Base-by-base conservation (phyloP, 2,888 invertebrate genomes). In the Scaptomyza tumidula region DNA sequence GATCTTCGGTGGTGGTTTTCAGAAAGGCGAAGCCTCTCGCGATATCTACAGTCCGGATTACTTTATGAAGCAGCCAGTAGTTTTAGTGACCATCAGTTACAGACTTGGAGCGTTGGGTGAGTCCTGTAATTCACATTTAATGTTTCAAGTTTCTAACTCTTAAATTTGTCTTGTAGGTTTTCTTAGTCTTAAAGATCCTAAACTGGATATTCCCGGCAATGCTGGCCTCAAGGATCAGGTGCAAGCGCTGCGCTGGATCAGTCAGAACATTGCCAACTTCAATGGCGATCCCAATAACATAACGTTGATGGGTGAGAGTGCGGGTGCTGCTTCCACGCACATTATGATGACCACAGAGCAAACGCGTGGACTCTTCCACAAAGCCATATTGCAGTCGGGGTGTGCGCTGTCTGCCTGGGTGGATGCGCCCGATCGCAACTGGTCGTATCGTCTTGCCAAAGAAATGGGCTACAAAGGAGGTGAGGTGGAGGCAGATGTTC, bases 221-320 rank as follows among this genome's bases (percentile, higher is more conserved):
- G 93, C 93, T 0, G 93, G 93, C 0, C 86, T 93, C 0, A 93
- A 93, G 86, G 94, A 94, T 84, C 93, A 93, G 88, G 90, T 93
- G 3, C 74, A 93, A 79, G 93, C 93, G 0, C 79, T 94, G 43
- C 92, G 92, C 64, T 94, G 93, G 93, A 89, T 93, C 1, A 92
- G 93, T 59, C 85, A 90, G 39, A 93, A 94, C 59, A 93, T 93
- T 27, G 56, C 75, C 16, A 75, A 84, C 39, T 94, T 94, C 66
- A 93, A 93, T 66, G 94, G 94, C 1, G 93, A 94, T 86, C 90
- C 93, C 1, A 83, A 92, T 27, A 94, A 94, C 69, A 92, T 92
- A 4, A 93, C 93, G 0, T 79, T 93, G n/a, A 93, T 93, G 85
- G 93, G 93, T 0, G 93, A 93, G 73, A 93, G 93, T 76, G 93